phyloP scores from a whole-genome alignment of 37 sponge, comb jelly and placozoan genomes.

The Beroe forskalii region DNA sequence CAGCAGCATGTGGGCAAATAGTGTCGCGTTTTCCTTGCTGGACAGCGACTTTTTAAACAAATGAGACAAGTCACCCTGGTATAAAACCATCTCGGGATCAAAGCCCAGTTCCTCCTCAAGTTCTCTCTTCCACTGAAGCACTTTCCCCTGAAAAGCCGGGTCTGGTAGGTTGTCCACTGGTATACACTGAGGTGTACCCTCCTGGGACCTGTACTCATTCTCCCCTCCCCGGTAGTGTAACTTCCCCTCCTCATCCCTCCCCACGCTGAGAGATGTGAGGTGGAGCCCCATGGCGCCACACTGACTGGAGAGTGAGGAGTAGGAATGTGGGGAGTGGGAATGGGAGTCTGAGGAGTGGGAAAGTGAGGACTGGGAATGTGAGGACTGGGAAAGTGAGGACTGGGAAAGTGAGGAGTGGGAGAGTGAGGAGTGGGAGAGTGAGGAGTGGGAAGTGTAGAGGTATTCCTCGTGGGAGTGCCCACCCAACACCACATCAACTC shows the following conservation, averaged over 20 bases:
- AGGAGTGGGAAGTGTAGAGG: not conserved
- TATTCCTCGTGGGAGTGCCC: conserved; percentile 48
- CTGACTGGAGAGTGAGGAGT: not conserved
- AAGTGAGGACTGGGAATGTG: not conserved
- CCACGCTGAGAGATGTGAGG: not conserved
- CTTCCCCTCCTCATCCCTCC: not conserved
- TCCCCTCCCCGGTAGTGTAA: not conserved
- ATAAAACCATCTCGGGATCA: not conserved
- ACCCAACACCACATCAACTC: conserved; percentile 19
- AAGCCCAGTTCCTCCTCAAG: not conserved
- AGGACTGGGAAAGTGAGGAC: too few species aligned
- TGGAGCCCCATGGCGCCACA: conserved; percentile 3
- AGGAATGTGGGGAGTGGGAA: not conserved
- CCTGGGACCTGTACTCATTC: not conserved
- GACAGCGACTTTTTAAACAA: not conserved
- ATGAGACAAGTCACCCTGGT: not conserved
- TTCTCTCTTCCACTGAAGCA: not conserved
- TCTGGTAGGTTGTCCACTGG: not conserved
- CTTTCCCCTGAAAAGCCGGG: conserved; percentile 8
- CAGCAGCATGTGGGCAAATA: conserved; percentile 34
- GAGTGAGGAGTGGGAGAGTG: too few species aligned
- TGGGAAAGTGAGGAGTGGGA: not conserved
- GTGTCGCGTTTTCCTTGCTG: not conserved
- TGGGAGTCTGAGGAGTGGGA: conserved; percentile 21
- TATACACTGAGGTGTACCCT: conserved; percentile 20